phyloP scores from a whole-genome alignment of 2,113 vertebrate species.

The Montifringilla adamsi region DNA sequence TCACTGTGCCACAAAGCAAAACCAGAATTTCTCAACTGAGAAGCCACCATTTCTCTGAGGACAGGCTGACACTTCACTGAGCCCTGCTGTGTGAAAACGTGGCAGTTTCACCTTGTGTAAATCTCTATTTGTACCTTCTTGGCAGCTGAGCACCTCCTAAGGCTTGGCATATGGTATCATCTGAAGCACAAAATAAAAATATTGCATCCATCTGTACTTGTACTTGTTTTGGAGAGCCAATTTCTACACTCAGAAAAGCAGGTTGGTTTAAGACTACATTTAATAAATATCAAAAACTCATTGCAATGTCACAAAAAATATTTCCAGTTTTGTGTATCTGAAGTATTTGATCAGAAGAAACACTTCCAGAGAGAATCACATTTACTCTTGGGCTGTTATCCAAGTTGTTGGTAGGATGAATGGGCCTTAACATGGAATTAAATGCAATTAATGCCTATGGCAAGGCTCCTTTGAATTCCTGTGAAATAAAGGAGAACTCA shows the following conservation, averaged over 20 bases:
- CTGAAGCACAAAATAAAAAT: conserved; percentile 37
- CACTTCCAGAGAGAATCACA: neutral
- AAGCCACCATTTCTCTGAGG: neutral
- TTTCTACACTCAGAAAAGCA: neutral
- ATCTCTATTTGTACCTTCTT: conserved; percentile 27
- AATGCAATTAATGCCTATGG: conserved; percentile 11
- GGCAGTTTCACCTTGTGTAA: conserved; percentile 28
- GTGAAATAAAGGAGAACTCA: conserved; percentile 18
- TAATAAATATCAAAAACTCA: neutral
- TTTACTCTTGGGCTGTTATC: neutral
- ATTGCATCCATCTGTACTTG: conserved; percentile 46
- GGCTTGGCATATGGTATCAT: conserved; percentile 46
- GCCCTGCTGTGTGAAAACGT: neutral
- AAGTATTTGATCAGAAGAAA: neutral
- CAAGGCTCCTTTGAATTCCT: neutral
- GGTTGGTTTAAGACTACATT: neutral
- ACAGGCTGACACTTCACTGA: neutral
- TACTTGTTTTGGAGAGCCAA: neutral
- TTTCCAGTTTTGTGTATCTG: neutral
- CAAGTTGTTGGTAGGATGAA: conserved; percentile 22
- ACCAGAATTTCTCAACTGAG: neutral
- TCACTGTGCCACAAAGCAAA: neutral
- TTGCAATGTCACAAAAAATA: neutral
- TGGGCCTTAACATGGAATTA: neutral
- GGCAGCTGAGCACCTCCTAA: conserved; percentile 18